These are phyloP conservation scores for Pterobdella sp. DNA, from an alignment of 2,888 invertebrate genomes.

Conservation along the genomic window DNA sequence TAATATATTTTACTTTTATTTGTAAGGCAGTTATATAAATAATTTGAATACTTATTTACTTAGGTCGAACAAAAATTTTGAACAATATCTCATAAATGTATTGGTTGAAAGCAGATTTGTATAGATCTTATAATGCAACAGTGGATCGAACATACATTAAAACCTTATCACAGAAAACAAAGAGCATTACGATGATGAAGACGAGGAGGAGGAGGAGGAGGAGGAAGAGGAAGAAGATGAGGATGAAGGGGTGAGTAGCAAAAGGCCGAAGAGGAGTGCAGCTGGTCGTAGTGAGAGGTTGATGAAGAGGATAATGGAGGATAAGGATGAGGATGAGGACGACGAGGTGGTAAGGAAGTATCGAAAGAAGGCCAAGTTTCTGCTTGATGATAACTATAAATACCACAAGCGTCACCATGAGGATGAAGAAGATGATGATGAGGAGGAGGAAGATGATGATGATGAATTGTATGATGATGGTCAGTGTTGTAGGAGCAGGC, in stretches of 20 bases:
- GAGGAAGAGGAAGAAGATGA: neutral
- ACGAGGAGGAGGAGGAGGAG: neutral
- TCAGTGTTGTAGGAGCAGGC: constrained; percentile 9
- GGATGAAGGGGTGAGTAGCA: neutral
- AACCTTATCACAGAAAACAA: neutral
- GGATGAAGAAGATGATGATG: neutral
- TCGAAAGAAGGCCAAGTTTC: neutral
- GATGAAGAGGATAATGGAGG: constrained; percentile 17
- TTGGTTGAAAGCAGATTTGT: no score
- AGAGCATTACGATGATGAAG: neutral
- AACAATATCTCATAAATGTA: no score
- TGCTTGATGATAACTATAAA: neutral
- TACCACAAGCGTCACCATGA: neutral
- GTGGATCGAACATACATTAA: no score
- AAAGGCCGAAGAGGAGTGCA: constrained; percentile 18
- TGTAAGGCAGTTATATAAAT: no score
- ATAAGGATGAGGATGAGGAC: constrained; percentile 9
- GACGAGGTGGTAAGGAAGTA: constrained; percentile 14
- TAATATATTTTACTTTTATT: no score
- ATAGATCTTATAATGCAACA: no score
- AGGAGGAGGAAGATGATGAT: neutral
- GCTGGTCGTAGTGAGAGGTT: constrained; percentile 17
- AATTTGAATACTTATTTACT: no score
- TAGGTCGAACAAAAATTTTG: no score
- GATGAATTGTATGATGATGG: neutral